phyloP scores from a whole-genome alignment of 2,113 vertebrate genomes.

The Semnopithecus entellus region DNA sequence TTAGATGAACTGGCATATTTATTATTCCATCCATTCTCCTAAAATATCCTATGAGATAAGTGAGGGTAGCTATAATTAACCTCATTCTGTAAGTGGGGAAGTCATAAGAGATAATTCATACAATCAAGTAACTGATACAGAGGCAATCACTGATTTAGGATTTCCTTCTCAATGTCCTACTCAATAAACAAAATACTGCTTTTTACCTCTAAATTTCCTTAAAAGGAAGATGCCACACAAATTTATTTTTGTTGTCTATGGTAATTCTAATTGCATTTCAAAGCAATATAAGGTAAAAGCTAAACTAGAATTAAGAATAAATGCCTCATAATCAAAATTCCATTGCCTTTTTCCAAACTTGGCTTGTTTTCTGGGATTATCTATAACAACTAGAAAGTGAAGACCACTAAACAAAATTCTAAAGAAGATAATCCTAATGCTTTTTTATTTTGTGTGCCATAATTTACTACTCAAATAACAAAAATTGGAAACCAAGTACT shows the following conservation, averaged over 20 bases:
- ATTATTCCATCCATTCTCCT: conserved; percentile 39
- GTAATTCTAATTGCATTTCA: conserved; percentile 49
- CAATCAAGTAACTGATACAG: conserved; percentile 61
- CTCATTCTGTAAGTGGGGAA: conserved; percentile 29
- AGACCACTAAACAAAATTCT: conserved; percentile 40
- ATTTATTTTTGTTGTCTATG: conserved; percentile 32
- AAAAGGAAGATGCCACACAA: conserved; percentile 18
- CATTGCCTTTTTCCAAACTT: conserved; percentile 18
- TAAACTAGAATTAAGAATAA: conserved; percentile 62
- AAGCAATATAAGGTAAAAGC: conserved; percentile 44
- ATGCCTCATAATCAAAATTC: conserved; percentile 56
- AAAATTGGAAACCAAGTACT: conserved; percentile 45
- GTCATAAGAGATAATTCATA: conserved; percentile 49
- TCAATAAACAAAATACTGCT: conserved; percentile 29
- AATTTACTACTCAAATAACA: conserved; percentile 6
- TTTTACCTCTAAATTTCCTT: conserved; percentile 17
- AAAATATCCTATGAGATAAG: conserved; percentile 37
- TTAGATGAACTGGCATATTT: conserved; percentile 26
- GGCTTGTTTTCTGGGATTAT: conserved; percentile 36
- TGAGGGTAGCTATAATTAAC: conserved; percentile 58
- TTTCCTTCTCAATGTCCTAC: conserved; percentile 32
- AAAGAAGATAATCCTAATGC: conserved; percentile 2
- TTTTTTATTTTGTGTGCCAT: conserved; percentile 6
- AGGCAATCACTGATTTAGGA: conserved; percentile 41
- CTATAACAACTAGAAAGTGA: conserved; percentile 37